Evolutionary conservation across 1,140 invertebrate genomes (phyloP).

Genomic region (Drosophila tsacasi): DNA sequence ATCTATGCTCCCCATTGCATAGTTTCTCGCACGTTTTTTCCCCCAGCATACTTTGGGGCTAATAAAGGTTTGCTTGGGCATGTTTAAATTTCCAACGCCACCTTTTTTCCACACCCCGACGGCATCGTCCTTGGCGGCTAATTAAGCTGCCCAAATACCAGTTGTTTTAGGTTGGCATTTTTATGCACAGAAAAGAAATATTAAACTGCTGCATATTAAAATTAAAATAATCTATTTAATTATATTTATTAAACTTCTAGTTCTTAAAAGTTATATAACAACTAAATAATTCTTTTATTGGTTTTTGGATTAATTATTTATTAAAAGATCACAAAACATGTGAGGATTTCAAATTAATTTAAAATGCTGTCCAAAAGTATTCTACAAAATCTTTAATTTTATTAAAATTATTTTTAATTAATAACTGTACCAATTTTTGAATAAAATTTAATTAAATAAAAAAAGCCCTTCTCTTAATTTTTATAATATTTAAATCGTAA

Average conservation of each 20-base stretch:
- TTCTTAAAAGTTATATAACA: not conserved
- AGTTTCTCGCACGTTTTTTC: constrained; percentile 56
- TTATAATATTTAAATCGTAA: no score
- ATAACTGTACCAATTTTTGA: no score
- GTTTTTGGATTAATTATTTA: not conserved
- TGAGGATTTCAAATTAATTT: not conserved
- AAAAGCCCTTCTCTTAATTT: no score
- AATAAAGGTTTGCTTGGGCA: constrained; percentile 59
- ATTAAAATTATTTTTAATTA: no score
- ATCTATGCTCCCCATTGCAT: constrained; percentile 51
- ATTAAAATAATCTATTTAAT: not conserved
- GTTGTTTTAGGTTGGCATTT: constrained; percentile 21
- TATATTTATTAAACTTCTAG: not conserved
- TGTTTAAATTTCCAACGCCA: constrained; percentile 28
- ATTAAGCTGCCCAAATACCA: constrained; percentile 50
- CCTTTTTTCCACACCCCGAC: not conserved
- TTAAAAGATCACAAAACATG: not conserved
- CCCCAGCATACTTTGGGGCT: constrained; percentile 67
- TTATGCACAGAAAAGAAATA: constrained; percentile 9
- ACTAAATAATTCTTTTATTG: not conserved
- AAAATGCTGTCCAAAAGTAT: not conserved
- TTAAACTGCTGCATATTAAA: not conserved
- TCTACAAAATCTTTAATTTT: no score
- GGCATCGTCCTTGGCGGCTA: constrained; percentile 20
- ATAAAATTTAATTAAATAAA: no score